Conservation (phyloP, 2,888 invertebrate genomes). For the Ecdyonurus torrentis region DNA sequence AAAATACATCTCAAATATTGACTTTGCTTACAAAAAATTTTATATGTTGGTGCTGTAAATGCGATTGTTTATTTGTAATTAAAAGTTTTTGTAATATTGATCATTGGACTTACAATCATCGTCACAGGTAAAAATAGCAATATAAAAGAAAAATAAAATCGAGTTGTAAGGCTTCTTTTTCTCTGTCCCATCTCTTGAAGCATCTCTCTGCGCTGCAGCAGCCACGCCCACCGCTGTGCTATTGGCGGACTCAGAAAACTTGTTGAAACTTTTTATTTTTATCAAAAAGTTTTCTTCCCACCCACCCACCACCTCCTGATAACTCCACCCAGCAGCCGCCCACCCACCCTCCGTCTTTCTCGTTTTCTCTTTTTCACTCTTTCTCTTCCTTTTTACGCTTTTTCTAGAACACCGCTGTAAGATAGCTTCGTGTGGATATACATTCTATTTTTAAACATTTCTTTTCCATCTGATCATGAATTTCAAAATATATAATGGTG, state of each 20-base stretch:
- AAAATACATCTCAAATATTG: too few relatives aligned
- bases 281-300: constrained; percentile 4
- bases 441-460: neutral
- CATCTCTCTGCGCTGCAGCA: neutral
- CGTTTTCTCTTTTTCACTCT: neutral
- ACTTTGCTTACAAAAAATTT: too few relatives aligned
- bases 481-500: too few relatives aligned
- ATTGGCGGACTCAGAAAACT: constrained; percentile 1
- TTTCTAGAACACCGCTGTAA: neutral
- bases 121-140: neutral
- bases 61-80: neutral
- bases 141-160: neutral
- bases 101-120: neutral
- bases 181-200: neutral
- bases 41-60: too few relatives aligned
- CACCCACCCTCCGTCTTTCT: neutral
- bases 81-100: neutral
- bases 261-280: constrained; percentile 4
- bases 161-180: neutral
- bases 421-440: neutral
- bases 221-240: constrained; percentile 1
- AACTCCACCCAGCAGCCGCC: neutral
- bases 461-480: neutral
- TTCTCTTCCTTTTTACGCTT: neutral
- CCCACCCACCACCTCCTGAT: constrained; percentile 2